These are phyloP conservation scores for Setipinna tenuifilis DNA, from an alignment of 2,797 vertebrate species.

Conservation along the genomic window DNA sequence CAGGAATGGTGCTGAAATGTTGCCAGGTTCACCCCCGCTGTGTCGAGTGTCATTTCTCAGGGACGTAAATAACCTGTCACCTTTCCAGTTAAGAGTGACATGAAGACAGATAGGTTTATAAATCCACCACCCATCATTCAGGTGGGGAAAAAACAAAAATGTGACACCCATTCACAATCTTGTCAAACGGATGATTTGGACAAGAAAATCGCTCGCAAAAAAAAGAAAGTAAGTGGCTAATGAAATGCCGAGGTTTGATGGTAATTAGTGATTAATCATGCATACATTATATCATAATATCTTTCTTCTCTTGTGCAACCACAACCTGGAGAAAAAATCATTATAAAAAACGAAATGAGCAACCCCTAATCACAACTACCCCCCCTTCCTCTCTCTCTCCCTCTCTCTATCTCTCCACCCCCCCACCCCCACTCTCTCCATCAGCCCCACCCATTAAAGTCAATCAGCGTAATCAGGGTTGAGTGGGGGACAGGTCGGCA, in stretches of 20 bases:
- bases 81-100: slow-evolving; percentile 62
- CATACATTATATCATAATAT: slow-evolving; percentile 24
- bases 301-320: not conserved
- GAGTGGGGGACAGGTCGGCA: slow-evolving; percentile 12
- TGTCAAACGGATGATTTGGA: slow-evolving; percentile 20
- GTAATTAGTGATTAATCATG: slow-evolving; percentile 21
- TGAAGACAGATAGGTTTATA: slow-evolving; percentile 67
- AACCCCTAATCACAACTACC: not conserved
- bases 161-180: slow-evolving; percentile 18
- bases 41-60: slow-evolving; percentile 58
- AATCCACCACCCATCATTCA: slow-evolving; percentile 65
- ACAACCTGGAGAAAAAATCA: not conserved
- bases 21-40: slow-evolving; percentile 24
- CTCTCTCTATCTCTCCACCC: not conserved
- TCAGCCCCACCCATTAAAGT: slow-evolving; percentile 14
- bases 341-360: slow-evolving; percentile 3
- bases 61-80: slow-evolving; percentile 66
- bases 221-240: not conserved
- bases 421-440: not conserved
- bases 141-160: slow-evolving; percentile 37
- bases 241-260: slow-evolving; percentile 7
- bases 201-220: not conserved
- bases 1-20: slow-evolving; percentile 38
- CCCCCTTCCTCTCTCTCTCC: not conserved
- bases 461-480: slow-evolving; percentile 23